Evolutionary conservation across 2,113 vertebrate species (phyloP), one percentile per base, ranked within the genome.

Genomic region (Oenanthe melanoleuca): DNA sequence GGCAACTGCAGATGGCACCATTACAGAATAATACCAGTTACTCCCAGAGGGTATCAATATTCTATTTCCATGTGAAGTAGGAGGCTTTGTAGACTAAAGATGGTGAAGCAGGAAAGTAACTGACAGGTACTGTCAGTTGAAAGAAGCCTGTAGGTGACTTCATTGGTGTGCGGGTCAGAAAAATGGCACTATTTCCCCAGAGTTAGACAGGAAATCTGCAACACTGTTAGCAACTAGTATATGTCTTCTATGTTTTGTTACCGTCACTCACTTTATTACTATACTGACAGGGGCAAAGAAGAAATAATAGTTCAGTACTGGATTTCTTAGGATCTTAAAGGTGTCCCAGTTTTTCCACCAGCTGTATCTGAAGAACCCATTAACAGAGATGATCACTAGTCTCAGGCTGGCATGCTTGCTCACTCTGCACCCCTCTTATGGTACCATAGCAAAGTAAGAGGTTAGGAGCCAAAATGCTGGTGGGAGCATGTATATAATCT

Each of bases 341-440:
- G 22, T 24, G 10, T 19, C 33, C 22, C 64, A 78, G 4, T 47
- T 73, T 45, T 77, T n/a, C 29, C 33, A 66, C 18, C 34, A 49
- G 44, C 64, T 89, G 12, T 29, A 14, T 37, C n/a, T 31, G n/a
- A 78, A 34, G 50, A 86, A 47, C 15, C 69, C 29, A 6, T 38
- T 33, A 55, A 75, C 14, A 73, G 0, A 44, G 45, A 38, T 7
- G 44, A 33, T 17, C 4, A 6, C 29, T 33, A 66, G 20, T 23
- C 45, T 65, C 49, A 19, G 49, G 33, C 20, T 67, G 38, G 31
- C 42, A 52, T 6, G 16, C 37, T 69, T 53, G 29, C 31, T 83
- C 50, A 12, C 37, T 31, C 37, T 12, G 14, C 10, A 61, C 7
- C 29, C 34, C 3, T 5, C 28, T 42, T 31, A 50, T 2, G 0